A percentile compares a stretch with the other conserved stretches of the same genome.
These are phyloP conservation scores for Speoplatyrhinus poulsoni DNA, from an alignment of 2,113 vertebrate genomes.

Conservation along the genomic window DNA sequence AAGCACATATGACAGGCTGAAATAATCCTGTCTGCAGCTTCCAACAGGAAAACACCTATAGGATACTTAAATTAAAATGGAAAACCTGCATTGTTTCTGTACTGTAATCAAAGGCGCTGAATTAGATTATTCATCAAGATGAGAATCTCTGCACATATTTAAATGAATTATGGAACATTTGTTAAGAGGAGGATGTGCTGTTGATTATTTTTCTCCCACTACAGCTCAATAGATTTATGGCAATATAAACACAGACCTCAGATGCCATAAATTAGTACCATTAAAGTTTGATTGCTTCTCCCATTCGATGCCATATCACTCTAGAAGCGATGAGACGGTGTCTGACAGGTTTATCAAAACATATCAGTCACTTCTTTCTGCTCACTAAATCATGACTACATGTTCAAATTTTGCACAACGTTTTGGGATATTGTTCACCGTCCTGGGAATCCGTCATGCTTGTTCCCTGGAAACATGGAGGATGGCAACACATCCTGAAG, in stretches of 20 bases:
- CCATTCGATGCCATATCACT: conserved; percentile 9
- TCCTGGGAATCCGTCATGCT: conserved; percentile 26
- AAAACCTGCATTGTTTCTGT: conserved; percentile 14
- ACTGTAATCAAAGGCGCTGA: conserved; percentile 57
- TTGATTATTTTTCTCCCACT: conserved; percentile 3
- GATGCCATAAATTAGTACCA: conserved; percentile 31
- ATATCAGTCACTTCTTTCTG: conserved; percentile 32
- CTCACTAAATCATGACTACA: conserved; percentile 22
- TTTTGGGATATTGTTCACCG: conserved; percentile 23
- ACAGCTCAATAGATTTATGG: too few relatives aligned
- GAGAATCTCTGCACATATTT: conserved; percentile 16
- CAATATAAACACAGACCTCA: not conserved
- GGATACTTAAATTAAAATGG: conserved; percentile 3
- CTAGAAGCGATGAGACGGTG: not conserved
- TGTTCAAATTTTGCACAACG: conserved; percentile 11
- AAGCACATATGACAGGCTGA: not conserved
- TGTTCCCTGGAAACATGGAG: not conserved
- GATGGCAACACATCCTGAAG: conserved; percentile 5
- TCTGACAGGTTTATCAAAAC: conserved; percentile 49
- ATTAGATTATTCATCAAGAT: conserved; percentile 49
- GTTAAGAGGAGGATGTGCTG: not conserved
- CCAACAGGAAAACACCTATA: not conserved
- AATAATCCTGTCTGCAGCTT: not conserved
- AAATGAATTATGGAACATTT: conserved; percentile 33
- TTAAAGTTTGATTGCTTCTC: conserved; percentile 26